Evolutionary conservation across 2,797 vertebrate species (phyloP), one percentile per base, ranked within the genome.

Genomic region (Pseudochirops cupreus): DNA sequence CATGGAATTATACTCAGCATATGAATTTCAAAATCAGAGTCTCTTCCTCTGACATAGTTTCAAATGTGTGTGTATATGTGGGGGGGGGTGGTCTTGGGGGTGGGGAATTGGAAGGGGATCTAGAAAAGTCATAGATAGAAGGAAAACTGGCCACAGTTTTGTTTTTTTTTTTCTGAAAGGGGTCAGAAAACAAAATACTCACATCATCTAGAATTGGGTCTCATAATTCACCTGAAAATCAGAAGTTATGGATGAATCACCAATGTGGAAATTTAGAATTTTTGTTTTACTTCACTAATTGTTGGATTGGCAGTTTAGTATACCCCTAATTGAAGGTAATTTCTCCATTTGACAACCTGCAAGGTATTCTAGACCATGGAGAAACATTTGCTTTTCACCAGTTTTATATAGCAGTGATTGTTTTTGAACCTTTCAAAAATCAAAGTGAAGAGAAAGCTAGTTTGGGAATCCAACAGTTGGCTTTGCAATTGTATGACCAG

Each of bases 401-500:
- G 18, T 62, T 92, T 91, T 74, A 91, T 94, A 94, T 90, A 54
- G 14, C 0, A 5, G 3, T 39, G 92, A 54, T 55, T 3, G 93
- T 6, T 39, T 96, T 95, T 82, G 67, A 93, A 93, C 50, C 57
- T 33, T 87, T 90, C 46, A 95, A 82, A 95, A 90, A 90, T 87
- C 57, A 74, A n/a, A 46, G 3, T 46, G 29, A 94, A 74, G 5
- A 26, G 16, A 67, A 92, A 56, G 28, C 56, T 39, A 39, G 46
- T 5, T 53, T 1, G 10, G 33, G 26, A 11, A n/a, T 21, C 3
- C 39, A 90, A 31, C 21, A 52, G 16, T 55, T 52, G n/a, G 91
- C 12, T 94, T 92, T 74, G 46, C 28, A n/a, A 5, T 26, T 13
- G 53, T 59, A 16, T 7, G 14, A 11, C 29, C 31, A n/a, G 0